Base-by-base conservation (phyloP, 2,888 invertebrate species). In the Cylloceria caligata region DNA sequence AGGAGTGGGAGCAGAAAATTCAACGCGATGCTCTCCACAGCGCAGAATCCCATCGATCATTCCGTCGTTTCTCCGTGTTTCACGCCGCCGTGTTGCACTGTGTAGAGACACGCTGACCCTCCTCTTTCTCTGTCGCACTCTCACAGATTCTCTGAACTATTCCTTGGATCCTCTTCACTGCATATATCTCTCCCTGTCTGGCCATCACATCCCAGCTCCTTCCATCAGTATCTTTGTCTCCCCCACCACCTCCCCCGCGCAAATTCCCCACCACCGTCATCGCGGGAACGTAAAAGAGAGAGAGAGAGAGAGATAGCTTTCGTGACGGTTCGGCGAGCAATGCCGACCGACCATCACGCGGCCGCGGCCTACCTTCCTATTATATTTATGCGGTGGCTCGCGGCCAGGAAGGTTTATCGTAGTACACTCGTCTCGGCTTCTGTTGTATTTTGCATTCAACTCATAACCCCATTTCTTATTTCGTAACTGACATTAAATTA, bases 31-130 rank as follows among this genome's bases (percentile, higher is more conserved):
- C 89, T 88, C 84, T 87, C 88, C 86, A 91, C 90, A 87, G 92
- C 92, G 92, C 92, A 92, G 92, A 92, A 92, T 92, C 92, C 89
- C 92, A 92, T 92, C 92, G 92, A 92, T 92, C 92, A 92, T 92
- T 91, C 89, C 85, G 86, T 87, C 89, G 90, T 92, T 90, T 90
- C 88, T 87, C 89, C 89, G 89, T 90, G 91, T 88, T 91, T 90
- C 89, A 90, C 89, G 89, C 90, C 89, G 89, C 88, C 88, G 89
- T 90, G 89, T 86, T 85, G 81, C 83, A 82, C 72, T 64, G 49
- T 57, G 67, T 60, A 74, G 49, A 75, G 36, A 39, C 21, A 76
- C 83, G 80, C 84, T 79, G 83, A 83, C 84, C 83, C 78, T 77
- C 73, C 80, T 83, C 80, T 78, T 84, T 75, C 81, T 64, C 68